phyloP scores from a whole-genome alignment of 2,888 invertebrate genomes.

The Reticulitermes lucifugus region DNA sequence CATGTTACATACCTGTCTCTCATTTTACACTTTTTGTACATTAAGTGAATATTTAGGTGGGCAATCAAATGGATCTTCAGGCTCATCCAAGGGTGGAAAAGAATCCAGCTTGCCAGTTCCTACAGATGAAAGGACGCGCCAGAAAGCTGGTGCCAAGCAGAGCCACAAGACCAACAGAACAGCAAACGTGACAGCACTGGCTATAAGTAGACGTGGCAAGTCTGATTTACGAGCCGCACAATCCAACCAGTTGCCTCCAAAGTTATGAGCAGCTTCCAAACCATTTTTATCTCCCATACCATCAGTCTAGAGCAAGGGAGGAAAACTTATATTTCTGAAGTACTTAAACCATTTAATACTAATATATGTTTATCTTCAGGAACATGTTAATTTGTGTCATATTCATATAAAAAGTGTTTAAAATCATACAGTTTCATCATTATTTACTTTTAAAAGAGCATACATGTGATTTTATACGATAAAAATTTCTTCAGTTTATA shows the following conservation, averaged over 20 bases:
- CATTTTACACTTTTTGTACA: conserved; percentile 43
- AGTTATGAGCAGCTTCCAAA: not conserved
- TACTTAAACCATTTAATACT: too few species aligned
- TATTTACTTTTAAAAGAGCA: too few species aligned
- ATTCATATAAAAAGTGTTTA: too few species aligned
- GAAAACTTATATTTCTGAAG: too few species aligned
- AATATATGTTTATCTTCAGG: too few species aligned
- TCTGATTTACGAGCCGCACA: conserved; percentile 65
- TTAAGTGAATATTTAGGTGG: conserved; percentile 50
- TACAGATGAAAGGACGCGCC: conserved; percentile 43
- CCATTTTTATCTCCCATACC: not conserved
- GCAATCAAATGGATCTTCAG: conserved; percentile 44
- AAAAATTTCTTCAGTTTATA: too few species aligned
- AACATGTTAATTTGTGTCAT: too few species aligned
- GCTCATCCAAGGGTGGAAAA: conserved; percentile 20
- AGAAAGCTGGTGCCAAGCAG: conserved; percentile 61
- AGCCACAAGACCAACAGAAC: conserved; percentile 66
- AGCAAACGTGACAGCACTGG: conserved; percentile 63
- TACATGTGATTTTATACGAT: too few species aligned
- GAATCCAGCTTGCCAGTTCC: conserved; percentile 45
- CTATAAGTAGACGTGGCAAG: conserved; percentile 64
- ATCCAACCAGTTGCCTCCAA: conserved; percentile 60
- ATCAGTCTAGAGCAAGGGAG: not conserved
- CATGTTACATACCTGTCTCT: not conserved
- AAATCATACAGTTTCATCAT: too few species aligned